These are phyloP conservation scores for Parauchenoglanis ngamensis DNA, from an alignment of 2,797 vertebrate genomes.

Conservation along the genomic window DNA sequence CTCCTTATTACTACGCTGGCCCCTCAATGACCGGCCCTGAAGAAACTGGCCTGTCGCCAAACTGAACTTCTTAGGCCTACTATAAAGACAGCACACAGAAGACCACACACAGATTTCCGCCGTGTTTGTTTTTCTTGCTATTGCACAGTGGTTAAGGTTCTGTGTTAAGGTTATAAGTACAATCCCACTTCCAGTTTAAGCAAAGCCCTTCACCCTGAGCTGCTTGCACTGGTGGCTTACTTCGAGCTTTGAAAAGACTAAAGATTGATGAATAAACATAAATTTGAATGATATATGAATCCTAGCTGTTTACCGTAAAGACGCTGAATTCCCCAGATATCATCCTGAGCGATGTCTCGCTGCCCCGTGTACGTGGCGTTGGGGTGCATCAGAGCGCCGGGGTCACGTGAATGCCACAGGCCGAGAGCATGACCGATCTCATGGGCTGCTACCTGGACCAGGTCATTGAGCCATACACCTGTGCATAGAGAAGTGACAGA, in stretches of 20 bases:
- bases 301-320: slow-evolving; percentile 74
- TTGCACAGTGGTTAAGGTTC: neutral
- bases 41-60: neutral
- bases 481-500: slow-evolving; percentile 12
- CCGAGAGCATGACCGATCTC: slow-evolving; percentile 84
- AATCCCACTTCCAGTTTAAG: neutral
- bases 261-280: neutral
- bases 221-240: neutral
- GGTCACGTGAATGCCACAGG: slow-evolving; percentile 81
- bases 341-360: slow-evolving; percentile 78
- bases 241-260: neutral
- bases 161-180: neutral
- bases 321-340: slow-evolving; percentile 81
- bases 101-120: slow-evolving; percentile 11
- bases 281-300: no score
- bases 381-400: slow-evolving; percentile 81
- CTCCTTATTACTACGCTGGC: neutral
- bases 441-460: slow-evolving; percentile 84
- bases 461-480: slow-evolving; percentile 86
- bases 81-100: slow-evolving; percentile 11
- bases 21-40: neutral
- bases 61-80: neutral
- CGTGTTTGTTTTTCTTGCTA: neutral
- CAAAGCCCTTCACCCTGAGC: no score
- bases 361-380: slow-evolving; percentile 83